These are phyloP conservation scores for Azemiops feae DNA, from an alignment of 2,113 vertebrate genomes.

Conservation along the genomic window DNA sequence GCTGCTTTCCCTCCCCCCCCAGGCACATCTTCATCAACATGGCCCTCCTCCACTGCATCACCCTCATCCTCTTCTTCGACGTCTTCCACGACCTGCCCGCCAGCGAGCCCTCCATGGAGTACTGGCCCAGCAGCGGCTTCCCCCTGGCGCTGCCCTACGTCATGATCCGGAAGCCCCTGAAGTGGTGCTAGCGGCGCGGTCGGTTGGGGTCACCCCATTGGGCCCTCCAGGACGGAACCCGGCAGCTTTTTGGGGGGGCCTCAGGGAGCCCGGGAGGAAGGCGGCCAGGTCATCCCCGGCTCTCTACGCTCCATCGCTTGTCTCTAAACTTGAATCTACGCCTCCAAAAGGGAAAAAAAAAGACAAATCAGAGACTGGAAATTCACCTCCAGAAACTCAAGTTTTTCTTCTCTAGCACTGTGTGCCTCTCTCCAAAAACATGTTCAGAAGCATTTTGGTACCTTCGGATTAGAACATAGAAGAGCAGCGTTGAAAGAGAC, in stretches of 20 bases:
- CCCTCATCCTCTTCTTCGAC: not conserved
- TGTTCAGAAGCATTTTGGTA: not conserved
- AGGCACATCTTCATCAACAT: not conserved
- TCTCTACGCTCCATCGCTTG: not conserved
- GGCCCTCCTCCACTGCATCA: not conserved
- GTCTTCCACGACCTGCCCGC: not conserved
- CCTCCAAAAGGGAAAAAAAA: not conserved
- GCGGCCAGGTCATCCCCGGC: accelerated
- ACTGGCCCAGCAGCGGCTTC: not conserved
- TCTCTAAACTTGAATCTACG: not conserved
- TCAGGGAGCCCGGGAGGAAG: not conserved
- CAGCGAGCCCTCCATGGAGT: not conserved
- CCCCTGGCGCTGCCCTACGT: not conserved
- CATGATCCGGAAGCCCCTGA: not conserved
- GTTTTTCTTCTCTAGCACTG: not conserved
- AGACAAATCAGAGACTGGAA: not conserved
- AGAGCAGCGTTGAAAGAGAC: too few relatives aligned
- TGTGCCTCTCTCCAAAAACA: not conserved
- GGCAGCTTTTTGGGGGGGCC: not conserved
- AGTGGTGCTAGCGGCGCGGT: not conserved
- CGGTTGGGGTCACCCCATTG: not conserved
- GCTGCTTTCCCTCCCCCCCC: not conserved
- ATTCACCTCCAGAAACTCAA: not conserved
- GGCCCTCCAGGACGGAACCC: not conserved
- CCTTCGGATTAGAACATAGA: not conserved